Evolutionary conservation across 2,888 invertebrate species (phyloP), one percentile per base, ranked within the genome.

Genomic region (Eumerus sabulonum): DNA sequence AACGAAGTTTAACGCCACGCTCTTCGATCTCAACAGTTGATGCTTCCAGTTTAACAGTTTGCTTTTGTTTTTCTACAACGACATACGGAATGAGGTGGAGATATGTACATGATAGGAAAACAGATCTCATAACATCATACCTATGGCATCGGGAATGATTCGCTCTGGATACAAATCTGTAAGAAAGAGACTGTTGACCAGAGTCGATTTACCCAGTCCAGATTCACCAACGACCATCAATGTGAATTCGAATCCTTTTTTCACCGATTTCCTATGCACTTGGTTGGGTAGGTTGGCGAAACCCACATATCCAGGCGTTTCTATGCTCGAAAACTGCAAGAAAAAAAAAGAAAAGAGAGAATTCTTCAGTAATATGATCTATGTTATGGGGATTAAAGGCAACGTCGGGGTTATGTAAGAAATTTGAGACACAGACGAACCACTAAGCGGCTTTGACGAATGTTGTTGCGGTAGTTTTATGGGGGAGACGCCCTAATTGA

Each of bases 11-110:
- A 0, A 98, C 98, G 0, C 98, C 98, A 74, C 96, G 91, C 88
- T 98, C 98, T 90, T 98, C 98, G 82, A 98, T 98, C 90, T 98
- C 98, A 9, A 98, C 96, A 36, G 98, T 97, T n/a, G 97, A 97
- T 38, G 98, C 97, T 86, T 98, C 98, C 51, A 98, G 90, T 87
- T 96, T 95, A 1, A 98, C 97, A 0, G 98, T 98, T 88, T 97
- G 96, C 85, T 95, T 94, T 71, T 95, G 94, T 90, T 96, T 96
- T 88, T 97, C 97, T 96, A 87, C 40, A 62, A 53, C 12, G 9
- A 40, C n/a, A n/a, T n/a, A n/a, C n/a, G n/a, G 40, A n/a, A 40
- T 5, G 11, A 9, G 40, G n/a, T n/a, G n/a, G n/a, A n/a, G n/a
- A n/a, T n/a, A n/a, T n/a, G n/a, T 40, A 27, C 27, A 4, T 27